Percentiles rank a stretch among this genome's conserved stretches.
Conservation (phyloP, 2,113 vertebrate genomes). For the Apistogramma diplotaenia region DNA sequence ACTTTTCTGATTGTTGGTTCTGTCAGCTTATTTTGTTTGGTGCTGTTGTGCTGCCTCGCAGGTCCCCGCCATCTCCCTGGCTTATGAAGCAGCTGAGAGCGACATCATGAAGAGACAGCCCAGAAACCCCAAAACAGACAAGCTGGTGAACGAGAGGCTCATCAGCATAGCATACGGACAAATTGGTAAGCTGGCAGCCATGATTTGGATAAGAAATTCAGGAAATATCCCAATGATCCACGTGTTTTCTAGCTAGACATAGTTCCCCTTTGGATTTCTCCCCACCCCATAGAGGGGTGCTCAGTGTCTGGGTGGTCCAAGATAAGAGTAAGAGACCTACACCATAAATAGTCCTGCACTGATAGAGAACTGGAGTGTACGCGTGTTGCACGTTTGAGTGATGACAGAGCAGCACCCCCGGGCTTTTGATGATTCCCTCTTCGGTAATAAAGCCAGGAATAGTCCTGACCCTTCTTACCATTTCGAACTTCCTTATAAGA, state of each 20-base stretch:
- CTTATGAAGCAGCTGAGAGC: slow-evolving; percentile 91
- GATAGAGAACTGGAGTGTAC: slow-evolving; percentile 17
- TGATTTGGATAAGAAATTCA: not conserved
- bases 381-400: not conserved
- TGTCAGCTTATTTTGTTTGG: not conserved
- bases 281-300: not conserved
- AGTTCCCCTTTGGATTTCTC: not conserved
- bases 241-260: not conserved
- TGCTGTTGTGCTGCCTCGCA: slow-evolving; percentile 33
- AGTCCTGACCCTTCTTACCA: not conserved
- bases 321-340: slow-evolving; percentile 26
- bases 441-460: slow-evolving; percentile 38
- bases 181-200: slow-evolving; percentile 74
- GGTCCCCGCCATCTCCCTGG: slow-evolving; percentile 93
- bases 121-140: slow-evolving; percentile 89
- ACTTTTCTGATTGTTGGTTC: not conserved
- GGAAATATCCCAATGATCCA: not conserved
- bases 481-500: not conserved
- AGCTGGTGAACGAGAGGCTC: slow-evolving; percentile 91
- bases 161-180: slow-evolving; percentile 95
- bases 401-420: not conserved
- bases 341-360: slow-evolving; percentile 48
- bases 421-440: slow-evolving; percentile 20
- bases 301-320: slow-evolving; percentile 17
- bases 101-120: slow-evolving; percentile 98